A percentile compares a stretch with the other conserved stretches of the same genome.
Conservation (phyloP, 2,113 vertebrate genomes). For the Tachysurus fulvidraco region DNA sequence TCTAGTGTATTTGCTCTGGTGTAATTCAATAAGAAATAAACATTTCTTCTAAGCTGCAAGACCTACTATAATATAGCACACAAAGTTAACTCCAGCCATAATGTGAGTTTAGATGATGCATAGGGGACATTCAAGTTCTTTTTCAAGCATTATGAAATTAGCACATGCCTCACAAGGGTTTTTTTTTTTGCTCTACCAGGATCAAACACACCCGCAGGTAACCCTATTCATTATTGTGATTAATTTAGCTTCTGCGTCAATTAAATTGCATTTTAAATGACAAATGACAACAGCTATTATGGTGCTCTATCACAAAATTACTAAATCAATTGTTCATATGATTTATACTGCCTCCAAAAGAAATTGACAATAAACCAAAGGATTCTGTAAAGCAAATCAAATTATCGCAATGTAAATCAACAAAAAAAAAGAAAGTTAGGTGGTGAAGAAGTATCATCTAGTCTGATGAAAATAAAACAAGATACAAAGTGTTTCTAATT, state of each 20-base stretch:
- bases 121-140: slow-evolving; percentile 38
- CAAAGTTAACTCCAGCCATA: neutral
- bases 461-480: neutral
- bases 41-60: neutral
- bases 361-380: slow-evolving; percentile 62
- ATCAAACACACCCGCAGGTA: slow-evolving; percentile 53
- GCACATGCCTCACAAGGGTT: slow-evolving; percentile 42
- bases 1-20: neutral
- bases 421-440: slow-evolving; percentile 6
- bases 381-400: slow-evolving; percentile 2
- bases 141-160: slow-evolving; percentile 49
- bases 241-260: slow-evolving; percentile 68
- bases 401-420: slow-evolving; percentile 42
- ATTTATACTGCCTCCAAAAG: slow-evolving; percentile 67
- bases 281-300: slow-evolving; percentile 70
- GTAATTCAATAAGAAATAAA: neutral
- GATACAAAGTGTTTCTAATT: neutral
- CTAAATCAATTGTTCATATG: slow-evolving; percentile 70
- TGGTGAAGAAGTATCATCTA: neutral
- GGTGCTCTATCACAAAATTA: slow-evolving; percentile 69
- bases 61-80: slow-evolving; percentile 9
- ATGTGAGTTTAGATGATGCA: slow-evolving; percentile 29
- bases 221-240: slow-evolving; percentile 68
- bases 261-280: slow-evolving; percentile 74
- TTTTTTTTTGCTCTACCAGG: slow-evolving; percentile 30